Base-by-base conservation (phyloP, 2,797 vertebrate species). In the Cynopterus sphinx region DNA sequence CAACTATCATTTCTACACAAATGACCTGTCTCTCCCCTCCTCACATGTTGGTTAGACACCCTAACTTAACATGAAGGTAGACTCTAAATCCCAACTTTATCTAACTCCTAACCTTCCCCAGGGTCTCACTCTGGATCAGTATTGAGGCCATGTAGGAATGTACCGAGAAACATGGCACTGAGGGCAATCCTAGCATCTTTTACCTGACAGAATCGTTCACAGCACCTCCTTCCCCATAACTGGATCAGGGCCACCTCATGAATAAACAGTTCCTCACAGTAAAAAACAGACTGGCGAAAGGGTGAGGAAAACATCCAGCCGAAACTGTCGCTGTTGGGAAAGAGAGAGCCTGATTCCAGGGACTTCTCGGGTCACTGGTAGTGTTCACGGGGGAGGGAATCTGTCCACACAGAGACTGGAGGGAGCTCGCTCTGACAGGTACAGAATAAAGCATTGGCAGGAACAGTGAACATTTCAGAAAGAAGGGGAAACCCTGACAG, bases 401-500 rank as follows among this genome's bases (percentile, higher is more conserved):
- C 96, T 98, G 96, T 94, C 97, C 95, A 83, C 82, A 87, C 53
- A 73, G 92, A 94, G 91, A 95, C 70, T 94, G 91, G 97, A 96
- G 93, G 51, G 87, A 97, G 96, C 88, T 28, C 28, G 94, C 92
- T 96, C 93, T 98, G 98, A 98, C 96, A 93, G 95, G 96, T 89
- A 92, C 89, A 92, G 89, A 98, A 79, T 51, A 94, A 89, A 97
- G 96, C 92, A 87, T 68, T 97, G 97, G 84, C 97, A 97, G 92
- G 85, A 87, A 95, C 90, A 70, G 83, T 90, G 91, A 85, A 93
- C 98, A 95, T 96, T 97, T 96, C 63, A 0, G 90, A 92, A 79
- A 96, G 97, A 91, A 91, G 97, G 97, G 96, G 94, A 31, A 46
- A 28, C 94, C 97, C 70, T 97, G 97, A 96, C 97, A 98, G 97